These are phyloP conservation scores for Anas bahamensis DNA, from an alignment of 2,797 vertebrate species.

Conservation along the genomic window DNA sequence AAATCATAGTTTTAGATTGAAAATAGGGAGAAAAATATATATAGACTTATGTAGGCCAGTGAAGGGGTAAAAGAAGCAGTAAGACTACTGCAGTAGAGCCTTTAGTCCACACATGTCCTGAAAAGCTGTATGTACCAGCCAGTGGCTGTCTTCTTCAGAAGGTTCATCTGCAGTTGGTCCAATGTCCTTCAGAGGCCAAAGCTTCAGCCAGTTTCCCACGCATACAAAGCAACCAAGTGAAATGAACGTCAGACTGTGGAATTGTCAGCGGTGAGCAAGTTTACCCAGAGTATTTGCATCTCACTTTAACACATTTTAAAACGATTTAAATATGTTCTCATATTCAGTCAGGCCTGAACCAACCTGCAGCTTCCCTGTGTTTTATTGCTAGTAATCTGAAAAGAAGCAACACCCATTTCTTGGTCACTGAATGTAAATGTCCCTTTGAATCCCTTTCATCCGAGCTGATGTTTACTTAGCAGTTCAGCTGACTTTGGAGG, in stretches of 20 bases:
- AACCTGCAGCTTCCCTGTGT: not conserved
- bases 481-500: not conserved
- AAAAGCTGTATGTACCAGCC: not conserved
- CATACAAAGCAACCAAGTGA: not conserved
- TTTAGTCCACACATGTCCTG: not conserved
- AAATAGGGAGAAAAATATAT: not conserved
- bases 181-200: not conserved
- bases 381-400: not conserved
- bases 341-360: not conserved
- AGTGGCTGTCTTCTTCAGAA: not conserved
- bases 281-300: not conserved
- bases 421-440: not conserved
- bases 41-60: not conserved
- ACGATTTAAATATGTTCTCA: not conserved
- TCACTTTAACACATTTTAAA: not conserved
- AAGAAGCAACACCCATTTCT: not conserved
- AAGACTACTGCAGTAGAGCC: not conserved
- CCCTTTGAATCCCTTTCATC: not conserved
- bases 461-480: not conserved
- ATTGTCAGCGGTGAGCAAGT: not conserved
- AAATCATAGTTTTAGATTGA: not conserved
- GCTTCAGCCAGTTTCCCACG: not conserved
- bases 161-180: not conserved
- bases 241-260: fast-evolving
- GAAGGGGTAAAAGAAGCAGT: not conserved